Conservation (phyloP, 1,140 invertebrate species). For the Geopemphigus sp. region DNA sequence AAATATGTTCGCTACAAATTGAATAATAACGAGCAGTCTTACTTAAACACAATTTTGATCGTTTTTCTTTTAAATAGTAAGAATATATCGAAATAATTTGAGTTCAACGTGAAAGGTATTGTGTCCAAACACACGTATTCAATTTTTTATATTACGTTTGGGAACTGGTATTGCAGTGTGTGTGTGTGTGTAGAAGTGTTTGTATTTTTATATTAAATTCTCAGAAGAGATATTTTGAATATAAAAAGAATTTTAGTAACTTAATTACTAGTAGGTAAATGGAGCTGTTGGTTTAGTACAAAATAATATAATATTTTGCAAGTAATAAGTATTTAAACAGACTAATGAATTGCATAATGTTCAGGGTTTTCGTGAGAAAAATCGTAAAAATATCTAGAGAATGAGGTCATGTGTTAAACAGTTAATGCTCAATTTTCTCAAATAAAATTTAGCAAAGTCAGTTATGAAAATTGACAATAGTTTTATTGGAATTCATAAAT, state of each 20-base stretch:
- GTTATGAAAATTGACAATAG: constrained; percentile 11
- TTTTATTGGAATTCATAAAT: neutral
- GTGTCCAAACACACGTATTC: neutral
- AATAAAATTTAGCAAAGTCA: neutral
- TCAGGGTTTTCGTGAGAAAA: constrained; percentile 36
- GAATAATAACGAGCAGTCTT: too few species aligned
- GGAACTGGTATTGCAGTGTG: neutral
- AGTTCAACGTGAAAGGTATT: neutral
- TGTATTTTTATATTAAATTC: neutral
- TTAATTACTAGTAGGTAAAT: constrained; percentile 11
- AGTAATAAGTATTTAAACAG: constrained; percentile 29
- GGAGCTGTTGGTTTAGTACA: neutral
- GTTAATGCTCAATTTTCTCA: constrained; percentile 41
- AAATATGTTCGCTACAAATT: too few species aligned
- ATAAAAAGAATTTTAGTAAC: neutral
- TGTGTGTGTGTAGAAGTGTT: too few species aligned
- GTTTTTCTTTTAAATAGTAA: constrained; percentile 1
- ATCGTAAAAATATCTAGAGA: neutral
- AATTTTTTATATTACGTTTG: neutral
- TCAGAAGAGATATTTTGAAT: neutral
- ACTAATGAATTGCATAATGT: constrained; percentile 34
- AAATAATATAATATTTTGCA: constrained; percentile 12
- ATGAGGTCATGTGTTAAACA: constrained; percentile 16
- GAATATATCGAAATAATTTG: neutral
- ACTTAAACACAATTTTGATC: too few species aligned